Conservation (phyloP, 2,797 vertebrate genomes). For the Diplodus puntazzo region DNA sequence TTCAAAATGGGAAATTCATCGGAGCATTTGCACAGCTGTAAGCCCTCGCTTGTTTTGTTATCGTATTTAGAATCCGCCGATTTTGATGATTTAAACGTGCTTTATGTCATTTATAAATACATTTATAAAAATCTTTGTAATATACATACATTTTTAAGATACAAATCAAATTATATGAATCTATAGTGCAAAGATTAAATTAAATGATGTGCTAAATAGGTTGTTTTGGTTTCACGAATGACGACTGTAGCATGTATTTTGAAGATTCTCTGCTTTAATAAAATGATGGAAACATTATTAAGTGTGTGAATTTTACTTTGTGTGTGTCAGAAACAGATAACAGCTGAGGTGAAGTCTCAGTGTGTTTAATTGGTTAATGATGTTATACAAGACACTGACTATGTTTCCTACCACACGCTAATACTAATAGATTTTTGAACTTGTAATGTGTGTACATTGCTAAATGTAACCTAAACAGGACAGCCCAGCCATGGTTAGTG, state of each 20-base stretch:
- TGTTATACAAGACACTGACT: neutral
- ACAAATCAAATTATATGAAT: conserved; percentile 10
- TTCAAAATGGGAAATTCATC: conserved; percentile 34
- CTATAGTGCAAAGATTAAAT: conserved; percentile 26
- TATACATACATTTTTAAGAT: conserved; percentile 51
- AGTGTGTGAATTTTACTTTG: neutral
- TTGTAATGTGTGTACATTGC: too few relatives aligned
- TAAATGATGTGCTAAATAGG: conserved; percentile 4
- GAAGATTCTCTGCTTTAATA: conserved; percentile 58
- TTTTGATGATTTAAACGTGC: conserved; percentile 36
- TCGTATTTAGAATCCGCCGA: conserved; percentile 31
- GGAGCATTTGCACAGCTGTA: conserved; percentile 50
- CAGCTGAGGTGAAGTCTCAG: too few relatives aligned
- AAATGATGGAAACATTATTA: conserved; percentile 29
- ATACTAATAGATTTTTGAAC: too few relatives aligned
- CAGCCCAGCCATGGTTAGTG: too few relatives aligned
- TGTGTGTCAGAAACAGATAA: neutral
- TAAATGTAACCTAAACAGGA: too few relatives aligned
- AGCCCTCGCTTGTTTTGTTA: conserved; percentile 14
- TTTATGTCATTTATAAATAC: conserved; percentile 45
- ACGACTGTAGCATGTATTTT: conserved; percentile 28
- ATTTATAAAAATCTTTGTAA: conserved; percentile 65
- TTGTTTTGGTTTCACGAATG: conserved; percentile 23
- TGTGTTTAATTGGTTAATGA: neutral
- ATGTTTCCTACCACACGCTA: neutral